Base-by-base conservation (phyloP, 2,113 vertebrate genomes). In the Okapia johnstoni region DNA sequence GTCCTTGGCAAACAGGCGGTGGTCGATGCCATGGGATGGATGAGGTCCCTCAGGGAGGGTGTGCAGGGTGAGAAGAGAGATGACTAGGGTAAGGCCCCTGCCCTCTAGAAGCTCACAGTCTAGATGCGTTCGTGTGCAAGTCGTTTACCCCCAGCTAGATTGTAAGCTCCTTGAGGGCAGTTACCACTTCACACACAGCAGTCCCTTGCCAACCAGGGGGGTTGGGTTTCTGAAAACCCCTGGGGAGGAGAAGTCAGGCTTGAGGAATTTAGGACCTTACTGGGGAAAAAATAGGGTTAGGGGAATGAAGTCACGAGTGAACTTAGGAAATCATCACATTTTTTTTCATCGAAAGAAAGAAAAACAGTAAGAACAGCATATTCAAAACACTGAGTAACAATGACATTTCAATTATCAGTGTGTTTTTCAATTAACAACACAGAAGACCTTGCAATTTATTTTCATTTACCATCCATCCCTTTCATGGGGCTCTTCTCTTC, bases 161-260 rank as follows among this genome's bases (percentile, higher is more conserved):
- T 98, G 98, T 98, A 98, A 98, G 98, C 98, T 98, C 98, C 98
- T 98, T 98, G 97, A 98, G 98, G 98, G 98, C 97, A 98, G 97
- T 97, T 90, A 88, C 98, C 98, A 98, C 50, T 96, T 97, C 97
- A 95, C 92, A 96, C 90, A 96, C 97, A 43, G 98, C 96, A 83
- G 98, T 96, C 96, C 97, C 97, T 96, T 9, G 94, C n/a, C 98
- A 97, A 94, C 93, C 97, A 96, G 17, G 93, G 96, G 97, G 80
- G 13, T 66, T 90, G 85, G 95, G 96, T 96, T 95, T 97, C 97
- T 79, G 96, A 94, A 95, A 96, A 90, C 85, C 97, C 96, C 91
- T 86, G 96, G 96, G 96, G 70, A 97, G 95, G 92, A 97, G 97
- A 96, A 96, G 96, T 88, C 97, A 97, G 96, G 93, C 98, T 96